Conservation (phyloP, 2,113 vertebrate genomes). For the Corythornis cristatus region DNA sequence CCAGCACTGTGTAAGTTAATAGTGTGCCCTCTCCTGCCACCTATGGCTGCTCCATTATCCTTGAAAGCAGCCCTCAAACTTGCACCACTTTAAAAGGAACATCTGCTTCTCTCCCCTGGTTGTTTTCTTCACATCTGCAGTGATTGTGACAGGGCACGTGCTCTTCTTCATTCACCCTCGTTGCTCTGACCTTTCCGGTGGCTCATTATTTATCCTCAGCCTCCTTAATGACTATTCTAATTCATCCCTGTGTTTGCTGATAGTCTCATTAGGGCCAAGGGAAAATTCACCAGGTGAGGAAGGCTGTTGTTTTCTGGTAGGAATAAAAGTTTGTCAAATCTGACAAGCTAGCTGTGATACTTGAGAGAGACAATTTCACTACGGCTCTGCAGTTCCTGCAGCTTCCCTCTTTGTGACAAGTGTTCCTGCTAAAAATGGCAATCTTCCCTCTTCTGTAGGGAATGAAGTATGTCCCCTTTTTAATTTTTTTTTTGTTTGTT, state of each 20-base stretch:
- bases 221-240: constrained; percentile 52
- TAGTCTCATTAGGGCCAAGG: constrained; percentile 35
- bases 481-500: too few relatives aligned
- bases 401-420: background rate
- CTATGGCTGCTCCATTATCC: constrained; percentile 18
- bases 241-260: background rate
- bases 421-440: background rate
- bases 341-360: background rate
- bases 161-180: constrained; percentile 1
- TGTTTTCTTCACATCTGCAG: background rate
- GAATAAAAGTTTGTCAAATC: constrained; percentile 9
- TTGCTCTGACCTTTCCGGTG: constrained; percentile 29
- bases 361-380: background rate
- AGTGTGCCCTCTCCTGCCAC: background rate
- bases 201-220: constrained; percentile 40
- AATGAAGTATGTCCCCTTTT: background rate
- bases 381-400: background rate
- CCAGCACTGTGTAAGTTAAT: background rate
- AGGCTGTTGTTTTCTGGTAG: constrained; percentile 32
- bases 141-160: background rate
- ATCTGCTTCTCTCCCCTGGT: constrained; percentile 14
- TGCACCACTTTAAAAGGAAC: background rate
- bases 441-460: background rate
- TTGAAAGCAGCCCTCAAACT: background rate
- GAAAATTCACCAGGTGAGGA: background rate